phyloP scores from a whole-genome alignment of 2,888 invertebrate species.

The Argyresthia goedartella region DNA sequence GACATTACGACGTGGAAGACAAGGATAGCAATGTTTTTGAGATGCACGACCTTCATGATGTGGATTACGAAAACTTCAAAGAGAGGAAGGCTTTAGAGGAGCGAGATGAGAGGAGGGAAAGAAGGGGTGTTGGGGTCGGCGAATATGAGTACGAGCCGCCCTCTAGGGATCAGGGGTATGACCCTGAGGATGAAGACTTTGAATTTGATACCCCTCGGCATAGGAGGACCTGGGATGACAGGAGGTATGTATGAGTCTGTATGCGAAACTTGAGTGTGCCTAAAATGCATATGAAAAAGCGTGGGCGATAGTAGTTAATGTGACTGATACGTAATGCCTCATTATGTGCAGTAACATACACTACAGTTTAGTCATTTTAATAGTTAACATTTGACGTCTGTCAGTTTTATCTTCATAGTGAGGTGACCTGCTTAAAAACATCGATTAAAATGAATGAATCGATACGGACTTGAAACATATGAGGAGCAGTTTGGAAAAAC shows the following conservation, averaged over 20 bases:
- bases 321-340: too few species aligned
- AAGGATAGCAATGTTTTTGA: constrained; percentile 56
- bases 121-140: not conserved
- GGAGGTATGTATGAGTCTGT: constrained; percentile 20
- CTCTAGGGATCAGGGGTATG: constrained; percentile 43
- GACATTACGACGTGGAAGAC: constrained; percentile 36
- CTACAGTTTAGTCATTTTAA: too few species aligned
- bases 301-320: too few species aligned
- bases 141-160: constrained; percentile 27
- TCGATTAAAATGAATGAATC: too few species aligned
- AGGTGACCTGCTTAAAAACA: too few species aligned
- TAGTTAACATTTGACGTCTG: too few species aligned
- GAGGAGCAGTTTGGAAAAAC: too few species aligned
- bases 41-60: constrained; percentile 56
- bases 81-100: constrained; percentile 53
- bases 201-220: constrained; percentile 43
- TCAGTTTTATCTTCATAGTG: too few species aligned
- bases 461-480: too few species aligned
- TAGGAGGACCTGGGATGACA: constrained; percentile 27
- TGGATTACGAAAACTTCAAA: constrained; percentile 60
- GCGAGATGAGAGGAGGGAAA: constrained; percentile 19
- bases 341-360: too few species aligned
- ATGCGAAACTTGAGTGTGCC: too few species aligned
- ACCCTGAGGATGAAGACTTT: constrained; percentile 56
- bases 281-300: too few species aligned